A percentile compares a stretch with the other conserved stretches of the same genome.
Conservation (phyloP, 1,140 invertebrate genomes). For the Periplaneta americana region DNA sequence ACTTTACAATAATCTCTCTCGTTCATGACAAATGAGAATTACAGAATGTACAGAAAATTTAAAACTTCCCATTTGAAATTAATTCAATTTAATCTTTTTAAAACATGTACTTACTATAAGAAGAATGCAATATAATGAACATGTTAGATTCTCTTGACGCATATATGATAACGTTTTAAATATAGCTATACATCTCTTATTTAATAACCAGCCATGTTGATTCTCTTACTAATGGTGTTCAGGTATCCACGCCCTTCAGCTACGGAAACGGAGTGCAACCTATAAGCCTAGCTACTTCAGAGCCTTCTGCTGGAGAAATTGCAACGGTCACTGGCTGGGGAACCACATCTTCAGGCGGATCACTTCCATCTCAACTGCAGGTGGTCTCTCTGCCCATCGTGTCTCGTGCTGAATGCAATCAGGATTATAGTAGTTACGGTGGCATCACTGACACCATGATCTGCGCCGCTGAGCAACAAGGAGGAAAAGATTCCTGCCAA, state of each 20-base stretch:
- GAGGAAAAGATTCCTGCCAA: conserved; percentile 15
- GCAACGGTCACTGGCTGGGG: not conserved
- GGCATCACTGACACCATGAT: not conserved
- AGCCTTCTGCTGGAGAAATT: not conserved
- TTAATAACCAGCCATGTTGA: too few relatives aligned
- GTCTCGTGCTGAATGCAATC: not conserved
- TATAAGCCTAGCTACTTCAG: not conserved
- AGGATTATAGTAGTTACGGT: not conserved
- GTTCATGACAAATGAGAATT: too few relatives aligned
- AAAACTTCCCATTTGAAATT: too few relatives aligned
- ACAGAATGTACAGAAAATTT: too few relatives aligned
- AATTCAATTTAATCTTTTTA: too few relatives aligned
- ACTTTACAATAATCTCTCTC: too few relatives aligned
- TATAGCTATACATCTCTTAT: too few relatives aligned
- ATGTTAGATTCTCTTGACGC: too few relatives aligned
- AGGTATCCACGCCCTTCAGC: not conserved
- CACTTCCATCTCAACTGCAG: not conserved
- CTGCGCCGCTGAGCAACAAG: not conserved
- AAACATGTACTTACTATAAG: too few relatives aligned
- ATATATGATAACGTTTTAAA: too few relatives aligned
- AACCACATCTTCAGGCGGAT: not conserved
- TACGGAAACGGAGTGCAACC: not conserved
- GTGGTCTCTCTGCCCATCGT: not conserved
- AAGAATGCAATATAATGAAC: too few relatives aligned
- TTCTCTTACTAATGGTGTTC: too few relatives aligned